Percentiles rank a stretch among this genome's conserved stretches.
Evolutionary conservation across 1,140 invertebrate species (phyloP).

Genomic region (Drosophila littoralis): DNA sequence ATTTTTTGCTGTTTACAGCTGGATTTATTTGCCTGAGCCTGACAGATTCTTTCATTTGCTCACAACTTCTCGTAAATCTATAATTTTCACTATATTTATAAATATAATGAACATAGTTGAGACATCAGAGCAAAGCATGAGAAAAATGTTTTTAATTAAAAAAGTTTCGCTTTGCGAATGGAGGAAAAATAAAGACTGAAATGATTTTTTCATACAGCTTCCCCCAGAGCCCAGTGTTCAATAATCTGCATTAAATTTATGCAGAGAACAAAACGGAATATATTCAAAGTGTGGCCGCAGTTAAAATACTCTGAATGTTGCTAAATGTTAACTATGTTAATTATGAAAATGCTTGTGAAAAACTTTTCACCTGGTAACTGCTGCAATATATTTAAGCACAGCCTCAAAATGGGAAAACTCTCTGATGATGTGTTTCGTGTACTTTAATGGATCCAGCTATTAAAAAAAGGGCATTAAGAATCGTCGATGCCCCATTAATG

Average conservation of each 20-base stretch:
- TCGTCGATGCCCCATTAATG: neutral
- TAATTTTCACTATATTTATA: neutral
- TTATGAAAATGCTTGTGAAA: too few species aligned
- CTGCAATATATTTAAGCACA: too few species aligned
- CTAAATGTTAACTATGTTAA: too few species aligned
- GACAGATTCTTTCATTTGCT: too few species aligned
- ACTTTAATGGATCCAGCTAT: neutral
- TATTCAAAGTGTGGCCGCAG: neutral
- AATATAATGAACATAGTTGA: neutral
- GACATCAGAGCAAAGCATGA: neutral
- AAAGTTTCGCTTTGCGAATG: constrained; percentile 2
- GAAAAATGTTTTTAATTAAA: constrained; percentile 16
- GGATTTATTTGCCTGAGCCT: neutral
- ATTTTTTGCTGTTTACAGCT: neutral
- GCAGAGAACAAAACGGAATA: neutral
- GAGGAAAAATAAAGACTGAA: neutral
- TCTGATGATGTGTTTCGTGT: neutral
- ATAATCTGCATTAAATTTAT: constrained; percentile 6
- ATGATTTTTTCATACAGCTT: neutral
- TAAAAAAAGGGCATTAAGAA: neutral
- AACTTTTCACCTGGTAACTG: too few species aligned
- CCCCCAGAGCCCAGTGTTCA: neutral
- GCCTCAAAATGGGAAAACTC: too few species aligned
- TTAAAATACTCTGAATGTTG: neutral
- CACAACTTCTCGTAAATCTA: neutral